phyloP scores from a whole-genome alignment of 2,797 vertebrate species.

The Tinamus major region DNA sequence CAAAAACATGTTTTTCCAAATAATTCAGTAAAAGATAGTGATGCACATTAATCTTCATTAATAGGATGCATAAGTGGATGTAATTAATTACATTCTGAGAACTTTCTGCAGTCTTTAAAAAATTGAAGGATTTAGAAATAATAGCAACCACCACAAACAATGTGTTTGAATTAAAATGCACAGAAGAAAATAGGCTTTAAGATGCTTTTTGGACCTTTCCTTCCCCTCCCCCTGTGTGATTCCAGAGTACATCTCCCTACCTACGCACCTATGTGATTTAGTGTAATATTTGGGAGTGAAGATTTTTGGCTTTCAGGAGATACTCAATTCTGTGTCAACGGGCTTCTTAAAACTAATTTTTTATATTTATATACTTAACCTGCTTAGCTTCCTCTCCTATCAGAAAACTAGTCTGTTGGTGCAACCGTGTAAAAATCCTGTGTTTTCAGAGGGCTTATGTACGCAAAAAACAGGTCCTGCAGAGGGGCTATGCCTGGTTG shows the following conservation, averaged over 20 bases:
- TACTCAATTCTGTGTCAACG: not conserved
- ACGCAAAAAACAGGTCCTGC: not conserved
- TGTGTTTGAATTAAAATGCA: not conserved
- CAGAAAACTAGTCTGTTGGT: not conserved
- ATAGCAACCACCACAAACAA: not conserved
- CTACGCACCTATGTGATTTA: not conserved
- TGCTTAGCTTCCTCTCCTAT: not conserved
- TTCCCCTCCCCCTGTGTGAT: not conserved
- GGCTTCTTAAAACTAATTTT: not conserved
- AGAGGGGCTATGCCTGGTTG: not conserved
- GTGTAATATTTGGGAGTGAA: not conserved
- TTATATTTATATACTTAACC: not conserved
- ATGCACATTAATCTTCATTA: not conserved
- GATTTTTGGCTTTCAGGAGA: not conserved
- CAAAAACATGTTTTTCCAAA: slow-evolving; percentile 35
- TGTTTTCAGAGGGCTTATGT: not conserved
- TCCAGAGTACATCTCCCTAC: not conserved
- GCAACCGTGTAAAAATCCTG: not conserved
- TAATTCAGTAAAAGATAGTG: not conserved
- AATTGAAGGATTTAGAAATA: not conserved
- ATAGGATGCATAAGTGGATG: not conserved
- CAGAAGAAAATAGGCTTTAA: not conserved
- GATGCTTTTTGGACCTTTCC: not conserved
- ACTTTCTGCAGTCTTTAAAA: not conserved
- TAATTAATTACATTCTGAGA: not conserved